Percentiles rank a stretch among this genome's conserved stretches.
Evolutionary conservation across 2,113 vertebrate species (phyloP).

Genomic region (Tor tambroides): DNA sequence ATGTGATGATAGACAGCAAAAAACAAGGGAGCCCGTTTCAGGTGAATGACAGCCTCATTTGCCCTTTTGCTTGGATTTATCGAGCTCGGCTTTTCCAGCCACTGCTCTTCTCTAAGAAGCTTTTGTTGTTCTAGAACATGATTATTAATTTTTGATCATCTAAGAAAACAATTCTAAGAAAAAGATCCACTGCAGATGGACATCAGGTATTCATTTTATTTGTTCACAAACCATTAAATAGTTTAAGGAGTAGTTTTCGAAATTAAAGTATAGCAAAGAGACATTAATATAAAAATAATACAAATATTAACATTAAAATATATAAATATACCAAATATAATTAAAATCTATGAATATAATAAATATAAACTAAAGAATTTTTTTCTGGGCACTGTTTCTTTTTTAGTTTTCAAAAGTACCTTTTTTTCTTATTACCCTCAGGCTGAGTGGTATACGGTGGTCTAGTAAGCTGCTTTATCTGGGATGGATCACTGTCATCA

Average conservation of each 20-base stretch:
- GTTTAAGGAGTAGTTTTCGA: background rate
- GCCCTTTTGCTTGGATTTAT: slow-evolving; percentile 25
- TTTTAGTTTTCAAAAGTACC: background rate
- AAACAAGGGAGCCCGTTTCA: background rate
- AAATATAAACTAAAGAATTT: background rate
- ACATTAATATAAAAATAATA: background rate
- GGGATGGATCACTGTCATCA: slow-evolving; percentile 41
- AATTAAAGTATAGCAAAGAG: background rate
- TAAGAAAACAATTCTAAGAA: slow-evolving; percentile 22
- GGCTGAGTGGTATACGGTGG: background rate
- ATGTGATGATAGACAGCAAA: slow-evolving; percentile 8
- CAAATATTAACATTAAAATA: background rate
- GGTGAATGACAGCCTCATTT: slow-evolving; percentile 21
- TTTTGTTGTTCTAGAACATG: background rate
- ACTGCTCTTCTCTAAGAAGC: slow-evolving; percentile 7
- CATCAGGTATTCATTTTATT: background rate
- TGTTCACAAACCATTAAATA: background rate
- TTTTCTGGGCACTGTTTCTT: background rate
- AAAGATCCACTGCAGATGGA: background rate
- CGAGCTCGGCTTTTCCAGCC: background rate
- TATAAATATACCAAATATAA: background rate
- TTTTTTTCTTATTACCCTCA: background rate
- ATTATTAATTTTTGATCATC: slow-evolving; percentile 19
- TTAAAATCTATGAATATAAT: background rate
- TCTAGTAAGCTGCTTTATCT: background rate